These are phyloP conservation scores for Sceloporus undulatus DNA, from an alignment of 2,113 vertebrate genomes.

Conservation along the genomic window DNA sequence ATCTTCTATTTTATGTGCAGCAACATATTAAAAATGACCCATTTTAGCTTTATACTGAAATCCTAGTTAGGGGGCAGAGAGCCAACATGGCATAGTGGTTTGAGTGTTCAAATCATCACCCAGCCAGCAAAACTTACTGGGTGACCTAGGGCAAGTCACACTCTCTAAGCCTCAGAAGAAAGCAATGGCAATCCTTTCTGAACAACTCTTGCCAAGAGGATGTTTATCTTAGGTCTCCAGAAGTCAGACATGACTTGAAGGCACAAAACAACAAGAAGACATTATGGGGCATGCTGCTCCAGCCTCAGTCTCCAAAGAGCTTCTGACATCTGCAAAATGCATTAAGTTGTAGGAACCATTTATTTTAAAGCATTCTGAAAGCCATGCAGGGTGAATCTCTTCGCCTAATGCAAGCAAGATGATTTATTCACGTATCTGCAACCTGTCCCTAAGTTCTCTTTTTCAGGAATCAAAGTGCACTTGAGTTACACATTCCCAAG, in stretches of 20 bases:
- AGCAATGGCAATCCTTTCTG: too few species aligned
- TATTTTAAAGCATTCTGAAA: slow-evolving; percentile 68
- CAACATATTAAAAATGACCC: slow-evolving; percentile 39
- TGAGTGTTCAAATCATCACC: too few species aligned
- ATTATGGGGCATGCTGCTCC: too few species aligned
- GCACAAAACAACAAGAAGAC: too few species aligned
- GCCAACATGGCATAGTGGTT: too few species aligned
- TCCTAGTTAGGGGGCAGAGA: slow-evolving; percentile 40
- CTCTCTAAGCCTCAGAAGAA: too few species aligned
- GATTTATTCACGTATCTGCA: slow-evolving; percentile 70
- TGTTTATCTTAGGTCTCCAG: too few species aligned
- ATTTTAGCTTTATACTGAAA: slow-evolving; percentile 56
- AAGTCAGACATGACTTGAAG: too few species aligned
- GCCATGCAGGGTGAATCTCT: slow-evolving; percentile 55
- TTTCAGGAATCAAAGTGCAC: slow-evolving; percentile 73
- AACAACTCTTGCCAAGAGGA: too few species aligned
- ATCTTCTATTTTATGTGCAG: slow-evolving; percentile 27
- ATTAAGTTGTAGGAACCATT: slow-evolving; percentile 59
- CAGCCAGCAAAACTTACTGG: too few species aligned
- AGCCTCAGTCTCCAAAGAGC: slow-evolving; percentile 31
- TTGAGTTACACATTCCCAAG: slow-evolving; percentile 74
- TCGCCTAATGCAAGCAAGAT: slow-evolving; percentile 68
- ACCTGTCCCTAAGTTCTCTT: slow-evolving; percentile 69
- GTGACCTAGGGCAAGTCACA: too few species aligned
- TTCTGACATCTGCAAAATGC: slow-evolving; percentile 54